phyloP scores from a whole-genome alignment of 2,113 vertebrate genomes.

The Cyprinodon tularosa region DNA sequence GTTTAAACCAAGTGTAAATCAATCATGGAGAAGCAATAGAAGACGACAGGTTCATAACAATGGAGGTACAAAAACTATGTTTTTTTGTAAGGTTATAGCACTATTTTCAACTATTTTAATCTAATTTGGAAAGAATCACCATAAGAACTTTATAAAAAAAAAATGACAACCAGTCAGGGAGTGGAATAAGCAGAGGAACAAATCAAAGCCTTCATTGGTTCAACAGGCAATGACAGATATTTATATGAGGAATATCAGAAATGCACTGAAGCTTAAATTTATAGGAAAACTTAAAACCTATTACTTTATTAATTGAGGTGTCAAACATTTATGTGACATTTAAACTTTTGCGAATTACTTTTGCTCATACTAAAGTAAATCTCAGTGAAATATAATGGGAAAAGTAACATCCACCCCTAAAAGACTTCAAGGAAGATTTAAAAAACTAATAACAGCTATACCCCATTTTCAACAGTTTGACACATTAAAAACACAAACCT shows the following conservation, averaged over 20 bases:
- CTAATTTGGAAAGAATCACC: background rate
- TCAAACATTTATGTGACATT: background rate
- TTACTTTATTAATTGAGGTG: too few relatives aligned
- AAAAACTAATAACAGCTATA: background rate
- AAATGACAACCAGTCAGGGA: background rate
- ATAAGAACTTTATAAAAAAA: background rate
- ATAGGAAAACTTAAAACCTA: too few relatives aligned
- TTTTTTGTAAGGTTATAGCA: background rate
- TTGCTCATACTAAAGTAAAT: too few relatives aligned
- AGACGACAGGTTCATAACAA: background rate
- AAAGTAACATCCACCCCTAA: too few relatives aligned
- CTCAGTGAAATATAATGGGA: too few relatives aligned
- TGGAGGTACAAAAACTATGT: background rate
- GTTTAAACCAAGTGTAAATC: conserved; percentile 3
- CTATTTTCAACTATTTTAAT: background rate
- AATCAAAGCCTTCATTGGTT: too few relatives aligned
- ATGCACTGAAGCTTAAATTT: too few relatives aligned
- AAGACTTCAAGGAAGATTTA: background rate
- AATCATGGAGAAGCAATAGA: background rate
- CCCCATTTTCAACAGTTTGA: background rate
- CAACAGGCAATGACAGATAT: too few relatives aligned
- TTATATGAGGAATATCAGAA: too few relatives aligned
- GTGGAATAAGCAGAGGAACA: too few relatives aligned
- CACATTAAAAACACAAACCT: background rate
- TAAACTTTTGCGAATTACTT: background rate